phyloP scores from a whole-genome alignment of 2,797 vertebrate genomes.

The Neostethus bicornis region DNA sequence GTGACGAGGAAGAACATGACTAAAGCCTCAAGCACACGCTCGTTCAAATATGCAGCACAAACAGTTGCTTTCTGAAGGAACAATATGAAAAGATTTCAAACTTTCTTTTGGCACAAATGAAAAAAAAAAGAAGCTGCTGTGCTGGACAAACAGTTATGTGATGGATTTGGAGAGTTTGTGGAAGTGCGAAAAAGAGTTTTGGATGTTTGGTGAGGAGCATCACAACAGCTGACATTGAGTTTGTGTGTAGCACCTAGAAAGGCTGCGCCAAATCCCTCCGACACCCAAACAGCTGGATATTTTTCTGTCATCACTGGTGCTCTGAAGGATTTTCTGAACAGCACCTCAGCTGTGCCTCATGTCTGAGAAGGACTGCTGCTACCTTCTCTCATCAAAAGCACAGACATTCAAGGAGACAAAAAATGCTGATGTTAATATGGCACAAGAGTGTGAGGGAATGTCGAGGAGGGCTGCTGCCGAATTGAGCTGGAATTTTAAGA shows the following conservation, averaged over 20 bases:
- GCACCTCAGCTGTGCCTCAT: slow-evolving; percentile 16
- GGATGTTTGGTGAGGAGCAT: slow-evolving; percentile 31
- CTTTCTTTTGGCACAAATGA: slow-evolving; percentile 21
- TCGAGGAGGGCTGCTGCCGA: slow-evolving; percentile 11
- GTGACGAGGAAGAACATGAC: slow-evolving; percentile 26
- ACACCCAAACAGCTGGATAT: slow-evolving; percentile 50
- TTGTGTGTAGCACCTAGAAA: slow-evolving; percentile 38
- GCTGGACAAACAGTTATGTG: slow-evolving; percentile 23
- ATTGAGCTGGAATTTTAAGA: slow-evolving; percentile 16
- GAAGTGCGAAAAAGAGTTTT: slow-evolving; percentile 24
- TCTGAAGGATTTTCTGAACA: slow-evolving; percentile 26
- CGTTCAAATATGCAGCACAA: slow-evolving; percentile 52
- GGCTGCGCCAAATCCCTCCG: slow-evolving; percentile 41
- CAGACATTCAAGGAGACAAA: slow-evolving; percentile 38
- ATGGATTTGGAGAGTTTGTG: slow-evolving; percentile 18
- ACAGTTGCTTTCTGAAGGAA: slow-evolving; percentile 31
- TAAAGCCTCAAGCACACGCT: slow-evolving; percentile 52
- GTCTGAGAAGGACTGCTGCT: slow-evolving; percentile 28
- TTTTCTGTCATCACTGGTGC: slow-evolving; percentile 24
- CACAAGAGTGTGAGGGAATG: slow-evolving; percentile 23
- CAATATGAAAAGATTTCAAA: slow-evolving; percentile 28
- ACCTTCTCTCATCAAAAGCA: slow-evolving; percentile 44
- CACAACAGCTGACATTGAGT: slow-evolving; percentile 32
- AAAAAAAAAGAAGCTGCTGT: slow-evolving; percentile 27
- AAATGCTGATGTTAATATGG: slow-evolving; percentile 30